A percentile compares a stretch with the other conserved stretches of the same genome.
These are phyloP conservation scores for Sylvilagus bachmani DNA, from an alignment of 2,113 vertebrate genomes.

Conservation along the genomic window DNA sequence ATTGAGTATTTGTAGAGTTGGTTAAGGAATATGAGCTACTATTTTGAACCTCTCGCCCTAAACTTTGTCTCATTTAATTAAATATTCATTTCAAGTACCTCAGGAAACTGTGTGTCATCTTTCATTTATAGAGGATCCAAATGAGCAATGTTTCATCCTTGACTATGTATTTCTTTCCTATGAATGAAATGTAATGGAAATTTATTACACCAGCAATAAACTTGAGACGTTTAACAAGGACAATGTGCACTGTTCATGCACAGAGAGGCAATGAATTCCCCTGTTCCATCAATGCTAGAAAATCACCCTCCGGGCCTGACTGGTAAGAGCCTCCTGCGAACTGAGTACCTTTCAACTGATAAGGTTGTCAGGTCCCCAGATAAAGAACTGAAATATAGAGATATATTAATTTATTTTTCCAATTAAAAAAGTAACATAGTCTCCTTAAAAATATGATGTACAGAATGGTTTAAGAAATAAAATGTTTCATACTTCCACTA, in stretches of 20 bases:
- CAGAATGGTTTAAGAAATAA: not conserved
- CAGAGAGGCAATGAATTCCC: not conserved
- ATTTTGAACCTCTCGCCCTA: slow-evolving; percentile 23
- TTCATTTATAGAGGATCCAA: slow-evolving; percentile 46
- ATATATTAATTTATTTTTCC: not conserved
- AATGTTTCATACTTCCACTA: not conserved
- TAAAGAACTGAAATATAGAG: not conserved
- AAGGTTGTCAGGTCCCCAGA: not conserved
- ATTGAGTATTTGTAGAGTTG: not conserved
- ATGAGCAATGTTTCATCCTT: slow-evolving; percentile 20
- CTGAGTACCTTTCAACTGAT: not conserved
- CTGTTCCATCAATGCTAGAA: not conserved
- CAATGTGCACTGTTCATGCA: not conserved
- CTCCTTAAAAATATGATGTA: not conserved
- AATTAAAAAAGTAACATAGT: not conserved
- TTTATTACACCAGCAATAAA: slow-evolving; percentile 28
- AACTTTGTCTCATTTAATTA: not conserved
- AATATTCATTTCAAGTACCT: slow-evolving; percentile 21
- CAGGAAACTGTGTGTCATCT: not conserved
- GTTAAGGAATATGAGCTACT: not conserved
- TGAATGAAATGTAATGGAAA: slow-evolving; percentile 57
- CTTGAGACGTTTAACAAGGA: slow-evolving; percentile 22
- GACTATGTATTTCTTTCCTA: not conserved
- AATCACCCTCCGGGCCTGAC: not conserved
- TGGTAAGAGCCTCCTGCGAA: not conserved